Evolutionary conservation across 1,140 invertebrate genomes (phyloP), one percentile per base, ranked within the genome.

Genomic region (Drosophila melanica): DNA sequence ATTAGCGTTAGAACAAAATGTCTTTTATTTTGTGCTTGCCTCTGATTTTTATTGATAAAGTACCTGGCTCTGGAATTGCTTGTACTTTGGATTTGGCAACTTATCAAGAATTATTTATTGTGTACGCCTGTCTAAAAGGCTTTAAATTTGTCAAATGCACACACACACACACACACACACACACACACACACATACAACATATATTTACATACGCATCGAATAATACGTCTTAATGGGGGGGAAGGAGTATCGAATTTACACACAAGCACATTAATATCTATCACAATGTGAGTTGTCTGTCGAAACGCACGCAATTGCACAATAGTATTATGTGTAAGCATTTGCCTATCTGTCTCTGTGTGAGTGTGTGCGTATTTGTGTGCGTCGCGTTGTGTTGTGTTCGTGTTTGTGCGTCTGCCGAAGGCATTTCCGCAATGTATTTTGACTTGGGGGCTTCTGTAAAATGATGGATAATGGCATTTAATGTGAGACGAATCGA

Each of bases 391-490:
- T n/a, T n/a, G n/a, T n/a, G n/a, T 37, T 11, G 14, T 23, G 58
- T 57, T 30, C 69, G 54, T 69, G 77, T 62, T 42, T 71, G 79
- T 74, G 54, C 66, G 77, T 62, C 45, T 71, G 79, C 59, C 79
- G 45, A 63, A 85, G 70, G 75, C 82, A 79, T 81, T 82, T 86
- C 82, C 82, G 75, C 75, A 72, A 81, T 73, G 84, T 89, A 84
- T 89, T 89, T 80, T 77, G 84, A 84, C 85, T 89, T 84, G 79
- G 58, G 58, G 79, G 77, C 84, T 77, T 77, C 71, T 58, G 62
- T 70, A 39, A 69, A 73, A 89, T 89, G 80, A 90, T 89, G 85
- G 85, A 89, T 85, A 89, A 89, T 89, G 79, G 85, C 85, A 73
- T 90, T 90, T 75, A 89, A 80, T 87, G 87, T 68, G 67, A 67